Conservation (phyloP, 2,888 invertebrate genomes). For the Xylota sylvarum region DNA sequence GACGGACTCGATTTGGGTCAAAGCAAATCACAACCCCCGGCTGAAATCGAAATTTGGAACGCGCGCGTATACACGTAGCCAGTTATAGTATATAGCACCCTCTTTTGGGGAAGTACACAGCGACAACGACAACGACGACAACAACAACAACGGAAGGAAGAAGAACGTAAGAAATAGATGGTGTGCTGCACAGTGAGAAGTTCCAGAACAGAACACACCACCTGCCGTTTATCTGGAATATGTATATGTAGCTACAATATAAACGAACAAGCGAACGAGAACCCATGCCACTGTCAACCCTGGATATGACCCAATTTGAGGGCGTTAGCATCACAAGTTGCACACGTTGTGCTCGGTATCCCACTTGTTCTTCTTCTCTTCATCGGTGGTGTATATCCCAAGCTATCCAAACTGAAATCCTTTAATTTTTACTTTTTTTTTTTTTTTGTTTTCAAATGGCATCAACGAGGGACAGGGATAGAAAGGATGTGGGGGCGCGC, state of each 20-base stretch:
- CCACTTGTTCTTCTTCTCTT: conserved; percentile 50
- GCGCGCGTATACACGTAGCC: conserved; percentile 54
- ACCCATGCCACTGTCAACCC: conserved; percentile 75
- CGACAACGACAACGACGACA: not conserved
- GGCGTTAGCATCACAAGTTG: conserved; percentile 76
- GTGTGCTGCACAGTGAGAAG: conserved; percentile 17
- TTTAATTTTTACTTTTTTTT: conserved; percentile 45
- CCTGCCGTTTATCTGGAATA: conserved; percentile 70
- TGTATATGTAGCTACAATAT: conserved; percentile 13
- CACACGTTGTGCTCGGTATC: conserved; percentile 62
- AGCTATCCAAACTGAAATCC: conserved; percentile 52
- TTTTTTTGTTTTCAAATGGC: conserved; percentile 18
- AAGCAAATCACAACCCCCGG: conserved; percentile 84
- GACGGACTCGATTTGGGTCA: conserved; percentile 83
- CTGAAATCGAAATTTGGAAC: conserved; percentile 79
- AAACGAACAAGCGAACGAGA: conserved; percentile 23
- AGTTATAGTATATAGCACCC: conserved; percentile 46
- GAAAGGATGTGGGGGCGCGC: conserved; percentile 24
- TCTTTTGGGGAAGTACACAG: conserved; percentile 16
- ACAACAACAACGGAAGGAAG: conserved; percentile 1
- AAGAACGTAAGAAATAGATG: not conserved
- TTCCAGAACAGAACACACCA: conserved; percentile 54
- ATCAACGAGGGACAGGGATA: conserved; percentile 8
- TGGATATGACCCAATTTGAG: conserved; percentile 77
- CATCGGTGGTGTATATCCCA: conserved; percentile 30